Conservation (phyloP, 2,888 invertebrate species). For the Caenorhabditis doughertyi region DNA sequence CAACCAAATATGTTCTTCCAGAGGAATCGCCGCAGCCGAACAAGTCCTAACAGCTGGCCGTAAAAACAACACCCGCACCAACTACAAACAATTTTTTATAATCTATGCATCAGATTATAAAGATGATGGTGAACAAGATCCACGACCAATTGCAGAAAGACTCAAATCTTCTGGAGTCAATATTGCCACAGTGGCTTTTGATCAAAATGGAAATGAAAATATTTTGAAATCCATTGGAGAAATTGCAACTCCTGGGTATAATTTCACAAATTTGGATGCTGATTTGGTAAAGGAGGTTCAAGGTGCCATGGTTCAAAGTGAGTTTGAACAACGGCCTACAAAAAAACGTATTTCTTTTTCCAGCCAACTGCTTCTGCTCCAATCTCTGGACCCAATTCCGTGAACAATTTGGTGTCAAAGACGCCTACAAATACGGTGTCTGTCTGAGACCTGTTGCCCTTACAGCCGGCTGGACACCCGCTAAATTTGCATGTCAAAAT, state of each 20-base stretch:
- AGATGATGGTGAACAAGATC: conserved; percentile 41
- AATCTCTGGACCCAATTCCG: conserved; percentile 58
- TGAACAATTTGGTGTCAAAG: conserved; percentile 10
- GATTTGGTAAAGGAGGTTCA: conserved; percentile 62
- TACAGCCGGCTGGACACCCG: conserved; percentile 28
- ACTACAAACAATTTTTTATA: conserved; percentile 45
- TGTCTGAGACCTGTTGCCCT: conserved; percentile 43
- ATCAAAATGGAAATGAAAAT: conserved; percentile 55
- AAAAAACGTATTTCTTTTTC: too few relatives aligned
- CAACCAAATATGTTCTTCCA: conserved; percentile 14
- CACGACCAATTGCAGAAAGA: conserved; percentile 47
- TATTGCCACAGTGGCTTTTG: conserved; percentile 59
- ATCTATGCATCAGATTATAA: conserved; percentile 48
- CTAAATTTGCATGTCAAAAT: conserved; percentile 46
- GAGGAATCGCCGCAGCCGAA: conserved; percentile 46
- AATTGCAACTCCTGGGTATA: conserved; percentile 51
- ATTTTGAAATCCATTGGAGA: conserved; percentile 40
- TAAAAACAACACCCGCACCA: conserved; percentile 33
- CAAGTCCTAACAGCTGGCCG: conserved; percentile 34
- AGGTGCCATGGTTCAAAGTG: conserved; percentile 52
- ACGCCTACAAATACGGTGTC: conserved; percentile 52
- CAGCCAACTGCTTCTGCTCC: conserved; percentile 67
- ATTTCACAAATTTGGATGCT: conserved; percentile 46
- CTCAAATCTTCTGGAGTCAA: conserved; percentile 56
- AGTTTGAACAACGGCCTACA: not conserved